These are phyloP conservation scores for Orchestes rusci DNA, from an alignment of 2,888 invertebrate genomes.

Conservation along the genomic window DNA sequence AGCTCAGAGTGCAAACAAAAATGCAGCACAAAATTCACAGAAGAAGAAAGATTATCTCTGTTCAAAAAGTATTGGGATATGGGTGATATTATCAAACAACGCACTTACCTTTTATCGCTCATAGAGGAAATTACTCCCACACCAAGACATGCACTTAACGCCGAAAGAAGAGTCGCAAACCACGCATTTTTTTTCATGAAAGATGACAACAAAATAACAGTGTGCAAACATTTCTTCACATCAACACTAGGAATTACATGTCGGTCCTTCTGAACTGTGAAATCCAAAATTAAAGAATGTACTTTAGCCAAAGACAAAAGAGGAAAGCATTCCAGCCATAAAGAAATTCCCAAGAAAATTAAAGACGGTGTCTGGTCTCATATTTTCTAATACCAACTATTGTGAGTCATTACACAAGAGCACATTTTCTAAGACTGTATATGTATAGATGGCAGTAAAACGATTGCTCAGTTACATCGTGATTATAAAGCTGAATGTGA, in stretches of 20 bases:
- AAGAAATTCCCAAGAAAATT: constrained; percentile 11
- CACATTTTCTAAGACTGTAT: constrained; percentile 15
- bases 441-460: constrained; percentile 19
- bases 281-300: constrained; percentile 11
- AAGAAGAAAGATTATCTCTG: constrained; percentile 12
- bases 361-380: constrained; percentile 15
- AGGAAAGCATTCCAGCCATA: constrained; percentile 13
- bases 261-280: constrained; percentile 15
- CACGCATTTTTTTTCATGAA: constrained; percentile 7
- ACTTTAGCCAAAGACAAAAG: constrained; percentile 15
- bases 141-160: too few relatives aligned
- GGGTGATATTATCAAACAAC: constrained; percentile 7
- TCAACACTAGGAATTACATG: constrained; percentile 12
- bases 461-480: constrained; percentile 13
- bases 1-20: constrained; percentile 10
- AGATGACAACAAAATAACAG: constrained; percentile 12
- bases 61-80: constrained; percentile 14
- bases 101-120: constrained; percentile 8
- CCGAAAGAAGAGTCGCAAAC: constrained; percentile 5
- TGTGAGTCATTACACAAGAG: constrained; percentile 20
- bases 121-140: constrained; percentile 14
- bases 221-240: constrained; percentile 14
- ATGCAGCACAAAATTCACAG: constrained; percentile 14
- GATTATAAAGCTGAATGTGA: constrained; percentile 11
- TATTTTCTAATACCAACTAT: constrained; percentile 16